phyloP scores from a whole-genome alignment of 2,113 vertebrate species.

The Copsychus sechellarum region DNA sequence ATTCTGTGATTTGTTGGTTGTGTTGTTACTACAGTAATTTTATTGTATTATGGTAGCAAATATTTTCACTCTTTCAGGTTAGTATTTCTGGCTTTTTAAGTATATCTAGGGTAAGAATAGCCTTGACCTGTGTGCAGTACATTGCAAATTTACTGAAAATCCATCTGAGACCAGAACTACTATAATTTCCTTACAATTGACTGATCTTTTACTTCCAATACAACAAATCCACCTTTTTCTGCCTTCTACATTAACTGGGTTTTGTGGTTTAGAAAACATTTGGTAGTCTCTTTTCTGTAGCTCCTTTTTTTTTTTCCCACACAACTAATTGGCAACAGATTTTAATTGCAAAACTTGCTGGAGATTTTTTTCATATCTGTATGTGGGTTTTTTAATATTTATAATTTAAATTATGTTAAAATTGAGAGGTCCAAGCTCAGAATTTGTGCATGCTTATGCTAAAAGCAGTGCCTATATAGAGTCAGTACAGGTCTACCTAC shows the following conservation, averaged over 20 bases:
- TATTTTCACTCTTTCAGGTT: background rate
- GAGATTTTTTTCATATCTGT: background rate
- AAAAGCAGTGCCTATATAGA: background rate
- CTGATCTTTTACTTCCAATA: slow-evolving; percentile 17
- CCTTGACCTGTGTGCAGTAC: background rate
- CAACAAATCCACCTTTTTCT: background rate
- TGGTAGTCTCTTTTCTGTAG: background rate
- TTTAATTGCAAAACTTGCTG: background rate
- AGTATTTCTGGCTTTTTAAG: background rate
- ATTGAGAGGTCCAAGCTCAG: background rate
- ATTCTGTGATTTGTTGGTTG: background rate
- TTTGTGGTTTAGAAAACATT: background rate
- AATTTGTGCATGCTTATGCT: background rate
- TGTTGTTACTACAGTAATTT: background rate
- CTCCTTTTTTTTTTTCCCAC: background rate
- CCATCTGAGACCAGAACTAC: background rate
- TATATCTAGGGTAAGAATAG: background rate
- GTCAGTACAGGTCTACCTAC: background rate
- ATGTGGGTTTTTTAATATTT: background rate
- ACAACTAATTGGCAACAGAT: background rate
- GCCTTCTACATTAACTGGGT: background rate
- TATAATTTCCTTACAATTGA: slow-evolving; percentile 44
- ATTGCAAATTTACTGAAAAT: background rate
- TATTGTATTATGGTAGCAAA: background rate
- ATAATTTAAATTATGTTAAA: background rate